These are phyloP conservation scores for Gadus macrocephalus DNA, from an alignment of 2,113 vertebrate genomes.

Conservation along the genomic window DNA sequence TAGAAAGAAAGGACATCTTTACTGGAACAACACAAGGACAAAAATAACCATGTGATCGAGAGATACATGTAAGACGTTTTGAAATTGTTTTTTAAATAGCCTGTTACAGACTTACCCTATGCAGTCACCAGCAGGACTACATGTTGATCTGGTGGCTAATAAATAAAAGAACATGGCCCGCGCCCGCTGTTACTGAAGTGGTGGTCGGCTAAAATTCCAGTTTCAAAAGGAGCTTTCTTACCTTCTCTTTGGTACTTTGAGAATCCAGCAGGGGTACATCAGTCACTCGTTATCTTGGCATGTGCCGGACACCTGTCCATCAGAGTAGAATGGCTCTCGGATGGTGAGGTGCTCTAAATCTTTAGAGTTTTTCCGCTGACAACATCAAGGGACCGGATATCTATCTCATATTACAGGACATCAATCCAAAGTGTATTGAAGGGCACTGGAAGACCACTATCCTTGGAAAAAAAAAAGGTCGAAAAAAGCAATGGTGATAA, in stretches of 20 bases:
- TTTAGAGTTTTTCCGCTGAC: conserved; percentile 19
- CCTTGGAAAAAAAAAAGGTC: no score
- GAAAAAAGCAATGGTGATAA: no score
- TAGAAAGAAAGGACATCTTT: no score
- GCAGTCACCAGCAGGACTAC: background rate
- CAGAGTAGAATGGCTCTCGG: background rate
- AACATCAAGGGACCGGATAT: conserved; percentile 1
- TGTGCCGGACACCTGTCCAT: background rate
- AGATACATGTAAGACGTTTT: no score
- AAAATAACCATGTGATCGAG: no score
- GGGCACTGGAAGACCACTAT: no score
- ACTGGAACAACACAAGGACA: no score
- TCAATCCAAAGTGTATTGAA: conserved; percentile 10
- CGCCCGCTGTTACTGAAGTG: background rate
- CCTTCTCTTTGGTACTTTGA: background rate
- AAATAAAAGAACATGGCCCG: background rate
- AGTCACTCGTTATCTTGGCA: background rate
- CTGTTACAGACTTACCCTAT: background rate
- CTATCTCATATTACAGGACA: conserved; percentile 6
- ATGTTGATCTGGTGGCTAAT: background rate
- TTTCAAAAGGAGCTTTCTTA: background rate
- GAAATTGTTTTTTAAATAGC: no score
- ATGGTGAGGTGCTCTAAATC: background rate
- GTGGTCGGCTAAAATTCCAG: background rate
- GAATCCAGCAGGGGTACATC: background rate